These are phyloP conservation scores for Drosophila parthenogenetica DNA, from an alignment of 2,888 invertebrate genomes.

Conservation along the genomic window DNA sequence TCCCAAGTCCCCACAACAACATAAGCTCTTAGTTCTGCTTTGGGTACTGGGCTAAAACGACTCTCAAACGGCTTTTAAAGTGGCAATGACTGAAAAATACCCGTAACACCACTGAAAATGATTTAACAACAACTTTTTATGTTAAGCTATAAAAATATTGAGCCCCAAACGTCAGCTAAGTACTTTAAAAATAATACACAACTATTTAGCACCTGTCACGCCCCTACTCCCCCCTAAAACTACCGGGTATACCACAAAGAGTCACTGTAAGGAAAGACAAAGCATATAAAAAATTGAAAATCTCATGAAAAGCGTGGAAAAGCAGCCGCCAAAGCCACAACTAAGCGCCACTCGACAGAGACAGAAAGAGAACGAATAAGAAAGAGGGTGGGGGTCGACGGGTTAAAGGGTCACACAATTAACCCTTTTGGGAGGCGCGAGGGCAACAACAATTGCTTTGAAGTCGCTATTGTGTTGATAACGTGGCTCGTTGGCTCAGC, in stretches of 20 bases:
- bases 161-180: no score
- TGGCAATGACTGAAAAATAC: no score
- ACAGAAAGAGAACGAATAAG: not conserved
- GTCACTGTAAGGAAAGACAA: conserved; percentile 36
- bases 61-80: no score
- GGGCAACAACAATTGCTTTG: conserved; percentile 57
- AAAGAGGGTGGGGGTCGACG: not conserved
- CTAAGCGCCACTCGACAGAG: conserved; percentile 4
- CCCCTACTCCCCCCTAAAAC: no score
- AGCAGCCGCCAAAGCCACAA: conserved; percentile 37
- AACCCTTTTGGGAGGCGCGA: conserved; percentile 60
- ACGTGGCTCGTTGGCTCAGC: not conserved
- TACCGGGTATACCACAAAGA: conserved; percentile 15
- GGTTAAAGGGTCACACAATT: conserved; percentile 59
- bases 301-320: conserved; percentile 37
- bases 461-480: conserved; percentile 47
- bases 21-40: no score
- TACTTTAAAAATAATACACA: no score
- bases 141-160: no score
- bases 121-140: no score
- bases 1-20: no score
- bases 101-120: no score
- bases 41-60: no score
- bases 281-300: conserved; percentile 57
- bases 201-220: no score